These are phyloP conservation scores for Elysia chlorotica DNA, from an alignment of 1,140 invertebrate species.

Conservation along the genomic window DNA sequence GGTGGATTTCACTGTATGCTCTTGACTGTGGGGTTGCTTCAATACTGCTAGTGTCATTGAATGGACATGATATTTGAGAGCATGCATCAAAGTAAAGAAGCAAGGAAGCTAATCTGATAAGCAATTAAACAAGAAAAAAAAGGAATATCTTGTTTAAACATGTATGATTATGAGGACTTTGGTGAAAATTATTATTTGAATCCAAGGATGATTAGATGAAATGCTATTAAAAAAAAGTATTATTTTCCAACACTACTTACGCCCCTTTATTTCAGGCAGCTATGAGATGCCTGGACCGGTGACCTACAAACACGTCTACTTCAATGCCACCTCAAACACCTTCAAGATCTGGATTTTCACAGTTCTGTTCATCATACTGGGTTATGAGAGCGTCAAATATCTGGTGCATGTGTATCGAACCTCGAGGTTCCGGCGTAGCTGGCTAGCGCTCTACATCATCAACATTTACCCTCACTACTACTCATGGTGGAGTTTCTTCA, in stretches of 20 bases:
- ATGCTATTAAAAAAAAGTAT: too few relatives aligned
- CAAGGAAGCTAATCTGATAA: too few relatives aligned
- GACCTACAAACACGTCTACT: slow-evolving; percentile 80
- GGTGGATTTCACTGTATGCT: too few relatives aligned
- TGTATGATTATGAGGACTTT: too few relatives aligned
- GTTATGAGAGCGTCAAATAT: slow-evolving; percentile 76
- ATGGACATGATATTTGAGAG: too few relatives aligned
- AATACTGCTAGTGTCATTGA: too few relatives aligned
- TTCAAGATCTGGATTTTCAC: slow-evolving; percentile 79
- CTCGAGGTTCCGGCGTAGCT: slow-evolving; percentile 65
- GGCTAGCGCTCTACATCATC: slow-evolving; percentile 73
- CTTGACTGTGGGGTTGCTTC: too few relatives aligned
- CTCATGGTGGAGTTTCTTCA: slow-evolving; percentile 77
- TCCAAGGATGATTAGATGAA: too few relatives aligned
- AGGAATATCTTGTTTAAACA: too few relatives aligned
- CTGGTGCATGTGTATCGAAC: slow-evolving; percentile 66
- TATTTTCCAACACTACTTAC: background rate
- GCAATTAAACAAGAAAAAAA: too few relatives aligned
- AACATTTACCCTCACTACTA: slow-evolving; percentile 83
- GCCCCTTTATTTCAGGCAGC: slow-evolving; percentile 63
- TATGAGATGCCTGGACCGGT: slow-evolving; percentile 70
- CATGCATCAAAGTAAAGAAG: too few relatives aligned
- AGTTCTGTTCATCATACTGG: slow-evolving; percentile 70
- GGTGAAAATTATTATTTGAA: too few relatives aligned
- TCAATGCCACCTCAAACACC: slow-evolving; percentile 77